These are phyloP conservation scores for Aegotheles bennettii DNA, from an alignment of 2,113 vertebrate genomes.

Conservation along the genomic window DNA sequence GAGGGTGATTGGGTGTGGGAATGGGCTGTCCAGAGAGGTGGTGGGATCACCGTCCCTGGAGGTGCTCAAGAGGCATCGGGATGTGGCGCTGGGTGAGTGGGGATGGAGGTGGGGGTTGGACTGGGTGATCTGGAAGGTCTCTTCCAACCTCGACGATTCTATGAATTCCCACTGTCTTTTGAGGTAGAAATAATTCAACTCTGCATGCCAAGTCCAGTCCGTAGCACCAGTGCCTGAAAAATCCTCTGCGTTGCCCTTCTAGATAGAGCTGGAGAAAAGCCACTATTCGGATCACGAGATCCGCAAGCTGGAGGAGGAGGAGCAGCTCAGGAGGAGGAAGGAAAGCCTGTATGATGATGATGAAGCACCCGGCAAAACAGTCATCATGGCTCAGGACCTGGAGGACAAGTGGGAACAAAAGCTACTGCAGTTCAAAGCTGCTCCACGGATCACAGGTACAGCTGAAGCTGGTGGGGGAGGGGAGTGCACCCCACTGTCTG, in stretches of 20 bases:
- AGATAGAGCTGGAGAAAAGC: conserved; percentile 91
- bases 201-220: rapidly evolving
- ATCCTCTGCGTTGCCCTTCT: neutral
- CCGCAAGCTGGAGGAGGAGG: conserved; percentile 79
- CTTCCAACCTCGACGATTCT: too few species aligned
- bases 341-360: conserved; percentile 73
- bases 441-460: conserved; percentile 77
- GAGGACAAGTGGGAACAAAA: conserved; percentile 94
- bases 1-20: too few species aligned
- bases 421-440: conserved; percentile 73
- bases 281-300: conserved; percentile 88
- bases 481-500: neutral
- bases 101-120: too few species aligned
- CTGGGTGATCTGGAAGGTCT: too few species aligned
- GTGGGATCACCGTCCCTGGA: too few species aligned
- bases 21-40: too few species aligned
- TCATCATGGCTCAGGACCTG: conserved; percentile 82
- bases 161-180: neutral
- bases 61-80: too few species aligned
- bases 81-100: too few species aligned
- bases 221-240: rapidly evolving
- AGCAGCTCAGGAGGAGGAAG: conserved; percentile 75
- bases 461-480: rapidly evolving
- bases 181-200: neutral
- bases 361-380: conserved; percentile 53